Percentiles rank a stretch among this genome's conserved stretches.
Evolutionary conservation across 1,140 invertebrate genomes (phyloP).

Genomic region (Heliothis subflexa): DNA sequence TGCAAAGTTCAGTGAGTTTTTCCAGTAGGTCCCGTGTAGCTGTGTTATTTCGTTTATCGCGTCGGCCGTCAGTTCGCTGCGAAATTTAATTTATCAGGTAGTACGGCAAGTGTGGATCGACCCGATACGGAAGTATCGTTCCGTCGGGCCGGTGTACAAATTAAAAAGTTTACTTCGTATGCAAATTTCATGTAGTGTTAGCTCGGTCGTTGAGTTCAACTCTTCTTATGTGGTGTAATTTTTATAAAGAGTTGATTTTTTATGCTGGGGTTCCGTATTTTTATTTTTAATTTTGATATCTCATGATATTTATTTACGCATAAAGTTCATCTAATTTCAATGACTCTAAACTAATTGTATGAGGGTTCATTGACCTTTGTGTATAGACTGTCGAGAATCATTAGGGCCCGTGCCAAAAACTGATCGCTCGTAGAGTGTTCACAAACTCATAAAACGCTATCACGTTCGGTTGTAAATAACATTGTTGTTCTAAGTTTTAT

Average conservation of each 20-base stretch:
- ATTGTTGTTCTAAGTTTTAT: too few species aligned
- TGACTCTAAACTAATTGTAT: neutral
- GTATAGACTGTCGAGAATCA: slow-evolving; percentile 8
- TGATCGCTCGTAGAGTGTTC: neutral
- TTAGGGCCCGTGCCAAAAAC: slow-evolving; percentile 11
- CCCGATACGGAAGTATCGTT: slow-evolving; percentile 29
- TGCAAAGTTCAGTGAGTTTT: slow-evolving; percentile 11
- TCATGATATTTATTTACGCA: neutral
- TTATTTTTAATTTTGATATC: neutral
- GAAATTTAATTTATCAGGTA: slow-evolving; percentile 67
- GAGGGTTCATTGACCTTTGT: slow-evolving; percentile 1
- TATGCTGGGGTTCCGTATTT: neutral
- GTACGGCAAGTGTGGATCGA: slow-evolving; percentile 41
- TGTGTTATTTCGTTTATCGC: slow-evolving; percentile 43
- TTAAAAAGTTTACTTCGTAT: slow-evolving; percentile 7
- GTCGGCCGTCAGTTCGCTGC: slow-evolving; percentile 53
- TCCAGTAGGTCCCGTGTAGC: neutral
- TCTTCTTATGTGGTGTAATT: neutral
- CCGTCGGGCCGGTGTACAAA: slow-evolving; percentile 17
- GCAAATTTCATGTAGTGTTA: slow-evolving; percentile 9
- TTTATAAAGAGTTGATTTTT: neutral
- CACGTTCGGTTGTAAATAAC: too few species aligned
- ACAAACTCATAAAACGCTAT: neutral
- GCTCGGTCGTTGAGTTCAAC: slow-evolving; percentile 13
- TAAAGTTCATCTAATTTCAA: neutral